Conservation (phyloP, 2,888 invertebrate genomes). For the Petrophora chlorosata region DNA sequence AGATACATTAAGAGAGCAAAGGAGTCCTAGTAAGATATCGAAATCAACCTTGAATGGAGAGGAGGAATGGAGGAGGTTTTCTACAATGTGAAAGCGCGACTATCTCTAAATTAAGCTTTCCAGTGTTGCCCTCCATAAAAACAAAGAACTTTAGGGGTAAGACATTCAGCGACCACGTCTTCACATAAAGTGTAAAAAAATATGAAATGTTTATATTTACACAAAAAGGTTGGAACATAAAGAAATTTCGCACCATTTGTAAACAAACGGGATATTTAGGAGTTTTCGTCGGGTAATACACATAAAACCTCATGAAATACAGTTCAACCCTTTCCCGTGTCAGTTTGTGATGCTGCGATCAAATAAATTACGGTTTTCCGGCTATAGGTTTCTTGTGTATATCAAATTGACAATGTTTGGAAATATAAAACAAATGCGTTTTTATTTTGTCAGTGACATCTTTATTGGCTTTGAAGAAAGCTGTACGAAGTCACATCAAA, state of each 20-base stretch:
- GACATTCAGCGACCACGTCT: conserved; percentile 11
- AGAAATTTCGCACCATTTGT: conserved; percentile 60
- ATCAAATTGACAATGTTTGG: too few relatives aligned
- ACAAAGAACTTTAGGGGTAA: conserved; percentile 12
- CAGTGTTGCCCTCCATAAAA: conserved; percentile 15
- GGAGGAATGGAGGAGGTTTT: too few relatives aligned
- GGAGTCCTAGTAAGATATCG: too few relatives aligned
- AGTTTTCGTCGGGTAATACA: conserved; percentile 33
- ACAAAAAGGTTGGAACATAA: conserved; percentile 55
- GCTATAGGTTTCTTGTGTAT: too few relatives aligned
- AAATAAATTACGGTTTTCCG: conserved; percentile 18
- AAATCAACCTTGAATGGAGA: too few relatives aligned
- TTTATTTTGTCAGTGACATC: too few relatives aligned
- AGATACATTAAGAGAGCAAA: too few relatives aligned
- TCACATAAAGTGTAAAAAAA: conserved; percentile 41
- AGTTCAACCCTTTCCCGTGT: conserved; percentile 35
- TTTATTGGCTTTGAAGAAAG: too few relatives aligned
- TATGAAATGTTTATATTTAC: conserved; percentile 46
- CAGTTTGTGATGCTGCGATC: conserved; percentile 31
- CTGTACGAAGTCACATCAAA: too few relatives aligned
- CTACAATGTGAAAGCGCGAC: too few relatives aligned
- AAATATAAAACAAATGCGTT: too few relatives aligned
- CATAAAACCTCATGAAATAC: conserved; percentile 45
- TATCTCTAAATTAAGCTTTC: not conserved
- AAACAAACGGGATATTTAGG: conserved; percentile 48